A percentile compares a stretch with the other conserved stretches of the same genome.
These are phyloP conservation scores for Athalia rosae DNA, from an alignment of 2,888 invertebrate species.

Conservation along the genomic window DNA sequence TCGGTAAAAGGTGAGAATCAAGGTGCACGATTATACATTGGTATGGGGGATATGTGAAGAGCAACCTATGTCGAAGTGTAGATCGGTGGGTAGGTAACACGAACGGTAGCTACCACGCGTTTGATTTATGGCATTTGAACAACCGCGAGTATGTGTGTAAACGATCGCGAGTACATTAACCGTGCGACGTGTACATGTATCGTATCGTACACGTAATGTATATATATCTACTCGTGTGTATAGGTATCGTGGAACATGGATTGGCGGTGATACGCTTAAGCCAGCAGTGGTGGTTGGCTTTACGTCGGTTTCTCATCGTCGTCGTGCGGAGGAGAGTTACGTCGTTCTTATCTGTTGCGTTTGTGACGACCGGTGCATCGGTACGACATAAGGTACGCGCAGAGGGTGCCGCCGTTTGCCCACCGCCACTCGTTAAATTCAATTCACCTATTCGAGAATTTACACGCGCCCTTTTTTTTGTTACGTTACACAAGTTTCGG, in stretches of 20 bases:
- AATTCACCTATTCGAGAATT: too few relatives aligned
- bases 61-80: too few relatives aligned
- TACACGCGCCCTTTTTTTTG: too few relatives aligned
- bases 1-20: not conserved
- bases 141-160: constrained; percentile 55
- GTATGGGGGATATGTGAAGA: too few relatives aligned
- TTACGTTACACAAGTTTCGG: constrained; percentile 12
- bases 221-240: too few relatives aligned
- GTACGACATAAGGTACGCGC: constrained; percentile 1
- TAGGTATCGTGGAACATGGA: not conserved
- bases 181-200: not conserved
- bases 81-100: constrained; percentile 23
- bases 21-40: not conserved
- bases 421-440: constrained; percentile 5
- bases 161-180: constrained; percentile 42
- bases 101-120: constrained; percentile 57
- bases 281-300: constrained; percentile 14
- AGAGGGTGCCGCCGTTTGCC: constrained; percentile 34
- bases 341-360: constrained; percentile 31
- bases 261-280: constrained; percentile 28
- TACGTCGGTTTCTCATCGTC: constrained; percentile 1
- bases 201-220: too few relatives aligned
- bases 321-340: constrained; percentile 2
- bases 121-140: constrained; percentile 64
- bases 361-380: constrained; percentile 26